These are phyloP conservation scores for Hypselothyrea guttata DNA, from an alignment of 2,888 invertebrate genomes.

Conservation along the genomic window DNA sequence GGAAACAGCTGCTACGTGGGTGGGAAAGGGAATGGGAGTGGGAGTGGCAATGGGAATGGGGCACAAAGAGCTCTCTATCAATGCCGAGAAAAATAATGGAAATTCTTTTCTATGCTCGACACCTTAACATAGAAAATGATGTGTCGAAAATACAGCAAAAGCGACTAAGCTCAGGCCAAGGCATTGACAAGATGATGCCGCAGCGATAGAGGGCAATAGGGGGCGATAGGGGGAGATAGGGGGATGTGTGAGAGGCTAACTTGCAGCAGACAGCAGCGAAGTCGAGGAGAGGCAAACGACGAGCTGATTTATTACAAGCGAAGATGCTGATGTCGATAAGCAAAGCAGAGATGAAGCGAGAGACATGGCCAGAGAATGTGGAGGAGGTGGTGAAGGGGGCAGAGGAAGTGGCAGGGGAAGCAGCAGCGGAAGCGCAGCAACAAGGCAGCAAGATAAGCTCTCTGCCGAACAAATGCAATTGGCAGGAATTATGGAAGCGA, in stretches of 20 bases:
- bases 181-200: constrained; percentile 69
- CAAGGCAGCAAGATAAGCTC: constrained; percentile 35
- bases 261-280: constrained; percentile 34
- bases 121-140: constrained; percentile 69
- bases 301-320: constrained; percentile 72
- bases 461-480: constrained; percentile 62
- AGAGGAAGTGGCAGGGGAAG: constrained; percentile 7
- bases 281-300: constrained; percentile 46
- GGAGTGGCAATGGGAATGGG: too few species aligned
- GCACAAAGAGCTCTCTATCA: constrained; percentile 44
- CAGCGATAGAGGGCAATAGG: constrained; percentile 14
- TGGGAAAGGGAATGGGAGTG: too few species aligned
- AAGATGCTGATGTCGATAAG: constrained; percentile 55
- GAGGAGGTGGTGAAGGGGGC: constrained; percentile 3
- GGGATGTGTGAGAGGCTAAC: constrained; percentile 46
- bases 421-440: constrained; percentile 7
- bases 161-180: constrained; percentile 43
- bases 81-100: constrained; percentile 62
- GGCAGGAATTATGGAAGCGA: constrained; percentile 59
- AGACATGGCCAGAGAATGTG: constrained; percentile 5
- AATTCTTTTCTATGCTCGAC: constrained; percentile 53
- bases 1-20: constrained; percentile 23
- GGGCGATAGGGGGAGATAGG: constrained; percentile 21
- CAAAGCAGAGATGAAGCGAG: constrained; percentile 5
- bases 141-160: constrained; percentile 60